Evolutionary conservation across 2,113 vertebrate genomes (phyloP), one percentile per base, ranked within the genome.

Genomic region (Ptyas mucosa): DNA sequence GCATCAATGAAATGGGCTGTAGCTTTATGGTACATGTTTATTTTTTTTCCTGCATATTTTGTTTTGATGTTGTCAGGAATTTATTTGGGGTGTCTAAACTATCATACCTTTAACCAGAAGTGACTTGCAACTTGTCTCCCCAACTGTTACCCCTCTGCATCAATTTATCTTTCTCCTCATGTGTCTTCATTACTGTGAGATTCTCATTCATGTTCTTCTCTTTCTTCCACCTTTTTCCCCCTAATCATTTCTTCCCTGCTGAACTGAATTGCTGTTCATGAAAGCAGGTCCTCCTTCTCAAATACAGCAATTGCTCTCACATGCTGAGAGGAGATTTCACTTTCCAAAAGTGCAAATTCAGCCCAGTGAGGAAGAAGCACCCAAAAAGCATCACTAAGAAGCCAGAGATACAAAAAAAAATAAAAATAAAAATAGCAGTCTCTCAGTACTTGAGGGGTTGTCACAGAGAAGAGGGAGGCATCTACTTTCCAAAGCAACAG

Each of bases 321-420:
- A 75, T 9, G 34, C 8, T 39, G 53, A 92, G 5, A 87, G 86
- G 75, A 88, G 34, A 89, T 26, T 8, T 23, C 57, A 0, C 43
- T 93, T 96, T 95, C 93, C 39, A 23, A 14, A 87, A 96, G 58
- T 24, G 58, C 2, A 43, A 51, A 0, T 92, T 93, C 93, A 93
- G 55, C 92, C 90, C 89, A 91, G 88, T 81, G 81, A 92, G 29
- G 14, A 75, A 18, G 2, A 90, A 85, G 55, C 10, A 52, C 14
- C 15, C n/a, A 23, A 87, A 94, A 46, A 61, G 5, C n/a, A 94
- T 94, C 8, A 93, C 21, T n/a, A 87, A 57, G 88, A 93, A 93
- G 46, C 92, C 92, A 89, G 89, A 43, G 55, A 57, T 57, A 21
- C 5, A 58, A 1, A 87, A 4, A 61, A 43, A 43, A 46, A 29